Evolutionary conservation across 2,113 vertebrate species (phyloP).

Genomic region (Xiphophorus couchianus): DNA sequence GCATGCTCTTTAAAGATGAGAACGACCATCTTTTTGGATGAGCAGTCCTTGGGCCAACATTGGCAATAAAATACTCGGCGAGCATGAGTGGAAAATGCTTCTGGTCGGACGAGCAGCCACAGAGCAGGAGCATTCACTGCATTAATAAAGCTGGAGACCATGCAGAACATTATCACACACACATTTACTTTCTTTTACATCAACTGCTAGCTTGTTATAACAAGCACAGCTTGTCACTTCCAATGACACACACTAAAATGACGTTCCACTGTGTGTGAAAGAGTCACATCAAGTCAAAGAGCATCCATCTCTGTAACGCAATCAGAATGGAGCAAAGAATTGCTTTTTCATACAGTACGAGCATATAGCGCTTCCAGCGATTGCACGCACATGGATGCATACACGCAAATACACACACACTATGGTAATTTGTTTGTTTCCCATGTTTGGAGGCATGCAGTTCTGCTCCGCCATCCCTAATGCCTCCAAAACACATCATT

Average conservation of each 20-base stretch:
- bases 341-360: conserved; percentile 58
- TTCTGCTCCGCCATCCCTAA: conserved; percentile 72
- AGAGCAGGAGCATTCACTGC: conserved; percentile 37
- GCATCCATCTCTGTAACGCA: conserved; percentile 59
- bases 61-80: conserved; percentile 47
- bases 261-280: conserved; percentile 19
- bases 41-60: conserved; percentile 28
- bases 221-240: conserved; percentile 60
- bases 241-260: conserved; percentile 54
- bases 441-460: conserved; percentile 73
- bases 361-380: conserved; percentile 41
- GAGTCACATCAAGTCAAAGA: conserved; percentile 51
- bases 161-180: conserved; percentile 41
- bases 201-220: conserved; percentile 47
- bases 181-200: conserved; percentile 40
- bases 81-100: conserved; percentile 53
- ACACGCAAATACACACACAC: conserved; percentile 31
- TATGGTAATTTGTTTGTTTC: conserved; percentile 73
- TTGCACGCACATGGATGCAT: conserved; percentile 10
- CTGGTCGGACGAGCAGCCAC: conserved; percentile 69
- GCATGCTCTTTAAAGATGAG: not conserved
- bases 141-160: conserved; percentile 49
- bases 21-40: conserved; percentile 22
- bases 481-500: conserved; percentile 78
- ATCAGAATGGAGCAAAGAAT: conserved; percentile 67